These are phyloP conservation scores for Lithophane ornitopus DNA, from an alignment of 2,888 invertebrate species.

Conservation along the genomic window DNA sequence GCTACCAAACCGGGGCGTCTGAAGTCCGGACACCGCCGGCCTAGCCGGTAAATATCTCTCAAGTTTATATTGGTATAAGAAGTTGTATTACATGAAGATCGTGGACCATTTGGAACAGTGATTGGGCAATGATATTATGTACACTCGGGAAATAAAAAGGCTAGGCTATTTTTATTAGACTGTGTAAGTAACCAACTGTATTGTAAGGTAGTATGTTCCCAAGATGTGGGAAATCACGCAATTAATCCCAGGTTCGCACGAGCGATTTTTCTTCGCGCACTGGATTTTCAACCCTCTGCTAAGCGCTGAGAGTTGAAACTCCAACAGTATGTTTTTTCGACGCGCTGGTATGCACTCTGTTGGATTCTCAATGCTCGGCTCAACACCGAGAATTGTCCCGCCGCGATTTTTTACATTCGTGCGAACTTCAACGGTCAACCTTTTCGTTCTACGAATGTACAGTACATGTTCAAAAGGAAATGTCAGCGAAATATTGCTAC, in stretches of 20 bases:
- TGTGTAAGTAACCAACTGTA: not conserved
- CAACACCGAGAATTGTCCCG: too few species aligned
- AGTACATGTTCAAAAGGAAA: not conserved
- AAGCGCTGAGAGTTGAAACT: too few species aligned
- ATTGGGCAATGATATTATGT: not conserved
- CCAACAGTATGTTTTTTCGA: too few species aligned
- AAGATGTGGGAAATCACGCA: not conserved
- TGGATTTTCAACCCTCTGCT: too few species aligned
- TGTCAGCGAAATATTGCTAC: not conserved
- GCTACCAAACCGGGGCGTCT: constrained; percentile 96
- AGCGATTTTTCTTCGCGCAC: too few species aligned
- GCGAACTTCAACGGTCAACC: not conserved
- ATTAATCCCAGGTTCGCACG: not conserved
- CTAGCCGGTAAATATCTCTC: constrained; percentile 40
- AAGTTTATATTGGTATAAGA: constrained; percentile 38
- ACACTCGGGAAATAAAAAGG: not conserved
- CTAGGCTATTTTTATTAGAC: not conserved
- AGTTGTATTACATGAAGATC: constrained; percentile 9
- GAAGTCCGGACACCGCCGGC: constrained; percentile 69
- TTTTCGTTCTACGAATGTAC: constrained; percentile 2
- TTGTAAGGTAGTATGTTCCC: not conserved
- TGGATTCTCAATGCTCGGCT: too few species aligned
- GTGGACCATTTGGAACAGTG: constrained; percentile 33
- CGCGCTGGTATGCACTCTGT: too few species aligned
- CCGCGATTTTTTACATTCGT: too few species aligned